A percentile compares a stretch with the other conserved stretches of the same genome.
phyloP scores from a whole-genome alignment of 1,140 invertebrate species.

The Neodiprion virginianus region DNA sequence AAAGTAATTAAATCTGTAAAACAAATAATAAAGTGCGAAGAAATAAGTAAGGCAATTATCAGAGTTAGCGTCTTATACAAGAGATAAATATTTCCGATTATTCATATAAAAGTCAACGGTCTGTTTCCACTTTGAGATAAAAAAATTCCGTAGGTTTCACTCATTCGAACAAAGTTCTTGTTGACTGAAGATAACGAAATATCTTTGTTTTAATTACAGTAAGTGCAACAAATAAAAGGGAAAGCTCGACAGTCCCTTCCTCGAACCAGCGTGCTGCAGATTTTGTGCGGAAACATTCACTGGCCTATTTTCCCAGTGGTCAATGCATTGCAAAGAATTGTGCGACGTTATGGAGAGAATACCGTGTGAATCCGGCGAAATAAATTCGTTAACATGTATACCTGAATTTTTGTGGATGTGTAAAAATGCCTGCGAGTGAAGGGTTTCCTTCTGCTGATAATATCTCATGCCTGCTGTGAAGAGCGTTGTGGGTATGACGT shows the following conservation, averaged over 20 bases:
- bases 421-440: conserved; percentile 68
- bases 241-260: neutral
- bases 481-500: conserved; percentile 77
- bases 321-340: neutral
- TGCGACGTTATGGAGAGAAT: conserved; percentile 1
- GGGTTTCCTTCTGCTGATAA: conserved; percentile 81
- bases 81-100: too few species aligned
- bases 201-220: too few species aligned
- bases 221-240: neutral
- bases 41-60: too few species aligned
- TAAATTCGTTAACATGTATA: conserved; percentile 49
- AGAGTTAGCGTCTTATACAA: too few species aligned
- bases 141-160: too few species aligned
- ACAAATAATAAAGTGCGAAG: too few species aligned
- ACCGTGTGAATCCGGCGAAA: neutral
- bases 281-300: neutral
- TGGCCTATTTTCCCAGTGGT: neutral
- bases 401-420: conserved; percentile 78
- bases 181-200: too few species aligned
- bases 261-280: neutral
- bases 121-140: too few species aligned
- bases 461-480: conserved; percentile 86
- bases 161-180: too few species aligned
- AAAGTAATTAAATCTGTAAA: too few species aligned
- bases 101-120: too few species aligned